These are phyloP conservation scores for Azorinus chamasolen DNA, from an alignment of 2,888 invertebrate species.

Conservation along the genomic window DNA sequence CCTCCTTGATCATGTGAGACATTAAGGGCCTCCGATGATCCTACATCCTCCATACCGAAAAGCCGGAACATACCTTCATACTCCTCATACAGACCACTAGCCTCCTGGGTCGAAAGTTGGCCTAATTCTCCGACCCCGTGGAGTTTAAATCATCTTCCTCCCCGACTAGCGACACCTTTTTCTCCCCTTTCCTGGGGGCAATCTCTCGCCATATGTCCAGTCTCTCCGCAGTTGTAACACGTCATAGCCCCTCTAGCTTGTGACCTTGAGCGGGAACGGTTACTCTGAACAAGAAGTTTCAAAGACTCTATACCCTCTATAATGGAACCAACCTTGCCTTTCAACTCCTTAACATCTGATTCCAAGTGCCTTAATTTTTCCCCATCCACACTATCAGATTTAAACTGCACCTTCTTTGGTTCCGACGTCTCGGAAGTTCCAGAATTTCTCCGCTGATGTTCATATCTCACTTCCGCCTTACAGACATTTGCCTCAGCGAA, in stretches of 20 bases:
- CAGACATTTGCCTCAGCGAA: background rate
- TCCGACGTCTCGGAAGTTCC: too few species aligned
- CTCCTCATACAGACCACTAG: background rate
- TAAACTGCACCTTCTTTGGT: background rate
- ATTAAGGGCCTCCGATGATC: too few species aligned
- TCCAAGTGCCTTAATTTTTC: background rate
- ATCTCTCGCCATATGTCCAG: slow-evolving; percentile 4
- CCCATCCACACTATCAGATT: background rate
- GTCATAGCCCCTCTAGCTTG: background rate
- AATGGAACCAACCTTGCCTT: background rate
- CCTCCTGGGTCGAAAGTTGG: slow-evolving; percentile 9
- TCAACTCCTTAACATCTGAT: background rate
- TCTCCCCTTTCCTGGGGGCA: slow-evolving; percentile 8
- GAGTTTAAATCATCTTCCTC: slow-evolving; percentile 14
- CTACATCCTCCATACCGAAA: background rate
- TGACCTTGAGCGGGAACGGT: background rate
- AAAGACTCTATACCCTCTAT: background rate
- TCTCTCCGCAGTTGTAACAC: background rate
- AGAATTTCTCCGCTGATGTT: too few species aligned
- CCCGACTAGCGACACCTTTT: slow-evolving; percentile 9
- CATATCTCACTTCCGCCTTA: background rate
- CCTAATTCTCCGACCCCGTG: slow-evolving; percentile 20
- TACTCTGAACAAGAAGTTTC: background rate
- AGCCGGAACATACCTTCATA: background rate
- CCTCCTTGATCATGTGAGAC: too few species aligned